Evolutionary conservation across 1,140 invertebrate species (phyloP).

Genomic region (Drosophila micromelanica): DNA sequence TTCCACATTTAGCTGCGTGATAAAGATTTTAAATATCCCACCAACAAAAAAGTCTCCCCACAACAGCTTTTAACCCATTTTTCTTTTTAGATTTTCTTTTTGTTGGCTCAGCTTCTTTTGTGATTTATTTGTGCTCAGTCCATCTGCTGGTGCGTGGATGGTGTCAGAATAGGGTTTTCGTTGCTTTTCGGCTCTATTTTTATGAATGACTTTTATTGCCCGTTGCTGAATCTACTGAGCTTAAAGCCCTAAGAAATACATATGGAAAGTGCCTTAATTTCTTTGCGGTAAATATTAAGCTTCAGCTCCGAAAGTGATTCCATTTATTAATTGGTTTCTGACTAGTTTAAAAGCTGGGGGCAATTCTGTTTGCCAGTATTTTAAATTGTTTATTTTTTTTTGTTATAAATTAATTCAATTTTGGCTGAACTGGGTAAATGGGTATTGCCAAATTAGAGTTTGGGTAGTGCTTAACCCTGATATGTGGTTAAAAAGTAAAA

Average conservation of each 20-base stretch:
- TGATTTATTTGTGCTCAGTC: slow-evolving; percentile 56
- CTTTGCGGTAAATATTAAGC: slow-evolving; percentile 9
- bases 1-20: slow-evolving; percentile 34
- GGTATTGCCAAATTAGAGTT: slow-evolving; percentile 11
- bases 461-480: neutral
- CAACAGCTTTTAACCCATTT: slow-evolving; percentile 27
- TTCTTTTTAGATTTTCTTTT: slow-evolving; percentile 18
- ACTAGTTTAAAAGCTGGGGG: neutral
- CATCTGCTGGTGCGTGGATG: neutral
- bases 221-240: slow-evolving; percentile 22
- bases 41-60: slow-evolving; percentile 18
- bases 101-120: slow-evolving; percentile 49
- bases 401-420: slow-evolving; percentile 2
- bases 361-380: neutral
- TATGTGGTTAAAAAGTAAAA: neutral
- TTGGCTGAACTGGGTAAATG: neutral
- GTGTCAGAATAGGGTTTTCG: slow-evolving; percentile 2
- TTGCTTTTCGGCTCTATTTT: slow-evolving; percentile 13
- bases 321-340: slow-evolving; percentile 52
- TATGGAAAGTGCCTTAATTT: slow-evolving; percentile 48
- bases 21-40: slow-evolving; percentile 29
- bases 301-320: slow-evolving; percentile 11
- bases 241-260: slow-evolving; percentile 21
- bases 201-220: slow-evolving; percentile 52
- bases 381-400: neutral